Percentiles rank a stretch among this genome's conserved stretches.
Conservation (phyloP, 2,888 invertebrate species). For the Frankliniella fusca region DNA sequence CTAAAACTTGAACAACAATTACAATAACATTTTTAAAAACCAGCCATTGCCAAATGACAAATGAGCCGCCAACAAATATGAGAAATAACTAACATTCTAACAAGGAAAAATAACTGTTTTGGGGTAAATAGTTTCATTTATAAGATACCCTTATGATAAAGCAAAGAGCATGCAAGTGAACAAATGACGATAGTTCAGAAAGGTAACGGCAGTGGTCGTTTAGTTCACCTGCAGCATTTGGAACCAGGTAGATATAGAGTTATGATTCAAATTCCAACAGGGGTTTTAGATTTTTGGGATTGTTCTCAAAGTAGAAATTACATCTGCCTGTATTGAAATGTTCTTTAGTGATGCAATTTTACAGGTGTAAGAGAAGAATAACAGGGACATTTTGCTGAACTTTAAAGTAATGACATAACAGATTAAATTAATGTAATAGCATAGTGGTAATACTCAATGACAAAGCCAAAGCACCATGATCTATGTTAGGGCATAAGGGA, state of each 20-base stretch:
- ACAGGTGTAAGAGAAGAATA: too few species aligned
- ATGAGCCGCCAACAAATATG: conserved; percentile 24
- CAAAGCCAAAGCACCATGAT: conserved; percentile 4
- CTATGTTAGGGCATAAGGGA: background rate
- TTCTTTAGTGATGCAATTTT: too few species aligned
- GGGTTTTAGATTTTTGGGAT: background rate
- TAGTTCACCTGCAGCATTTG: background rate
- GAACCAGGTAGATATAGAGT: conserved; percentile 3
- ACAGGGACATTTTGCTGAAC: too few species aligned
- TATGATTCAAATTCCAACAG: background rate
- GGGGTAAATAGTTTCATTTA: background rate
- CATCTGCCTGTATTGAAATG: background rate
- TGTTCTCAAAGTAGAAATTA: background rate
- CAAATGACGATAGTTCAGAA: background rate
- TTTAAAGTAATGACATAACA: too few species aligned
- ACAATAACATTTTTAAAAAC: conserved; percentile 27
- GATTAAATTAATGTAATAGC: background rate
- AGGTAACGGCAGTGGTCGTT: conserved; percentile 12
- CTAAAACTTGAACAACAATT: conserved; percentile 25
- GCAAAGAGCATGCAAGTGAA: background rate
- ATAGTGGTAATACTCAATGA: background rate
- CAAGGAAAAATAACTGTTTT: conserved; percentile 8
- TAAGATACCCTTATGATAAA: background rate
- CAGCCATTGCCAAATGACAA: conserved; percentile 22
- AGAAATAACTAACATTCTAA: conserved; percentile 15